phyloP scores from a whole-genome alignment of 2,113 vertebrate genomes.

The Ctenomys sociabilis region DNA sequence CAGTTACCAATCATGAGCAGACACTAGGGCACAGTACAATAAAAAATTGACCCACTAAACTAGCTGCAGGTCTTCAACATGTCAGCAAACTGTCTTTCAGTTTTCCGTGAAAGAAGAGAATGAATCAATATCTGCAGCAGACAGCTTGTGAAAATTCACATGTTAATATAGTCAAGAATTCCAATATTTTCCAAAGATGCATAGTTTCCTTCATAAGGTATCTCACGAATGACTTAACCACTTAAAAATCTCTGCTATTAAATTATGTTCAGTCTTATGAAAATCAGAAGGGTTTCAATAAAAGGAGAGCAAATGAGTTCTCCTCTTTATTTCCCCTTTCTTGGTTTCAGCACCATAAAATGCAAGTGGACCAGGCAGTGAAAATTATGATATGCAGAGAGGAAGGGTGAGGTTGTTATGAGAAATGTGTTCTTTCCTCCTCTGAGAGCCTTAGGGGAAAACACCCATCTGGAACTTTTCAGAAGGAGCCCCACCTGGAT shows the following conservation, averaged over 20 bases:
- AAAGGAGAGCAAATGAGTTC: background rate
- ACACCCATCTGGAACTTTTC: background rate
- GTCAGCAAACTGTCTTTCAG: background rate
- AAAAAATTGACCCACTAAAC: background rate
- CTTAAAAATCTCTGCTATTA: conserved; percentile 40
- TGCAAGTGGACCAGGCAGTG: background rate
- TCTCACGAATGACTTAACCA: conserved; percentile 28
- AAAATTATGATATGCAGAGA: background rate
- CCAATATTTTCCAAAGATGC: conserved; percentile 46
- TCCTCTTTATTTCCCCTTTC: background rate
- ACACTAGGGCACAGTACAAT: background rate
- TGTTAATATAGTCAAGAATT: conserved; percentile 46
- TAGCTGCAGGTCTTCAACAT: background rate
- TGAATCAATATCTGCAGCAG: background rate
- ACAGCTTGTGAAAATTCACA: conserved; percentile 44
- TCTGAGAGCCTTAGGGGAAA: background rate
- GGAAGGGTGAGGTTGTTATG: background rate
- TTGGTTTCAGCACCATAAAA: conserved; percentile 33
- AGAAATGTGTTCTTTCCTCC: background rate
- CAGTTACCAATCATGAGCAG: background rate
- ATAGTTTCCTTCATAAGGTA: conserved; percentile 45
- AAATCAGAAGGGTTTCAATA: background rate
- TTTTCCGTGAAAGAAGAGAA: background rate
- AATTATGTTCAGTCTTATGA: background rate
- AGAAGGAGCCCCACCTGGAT: background rate